Conservation (phyloP, 2,113 vertebrate species). For the Origma solitaria region DNA sequence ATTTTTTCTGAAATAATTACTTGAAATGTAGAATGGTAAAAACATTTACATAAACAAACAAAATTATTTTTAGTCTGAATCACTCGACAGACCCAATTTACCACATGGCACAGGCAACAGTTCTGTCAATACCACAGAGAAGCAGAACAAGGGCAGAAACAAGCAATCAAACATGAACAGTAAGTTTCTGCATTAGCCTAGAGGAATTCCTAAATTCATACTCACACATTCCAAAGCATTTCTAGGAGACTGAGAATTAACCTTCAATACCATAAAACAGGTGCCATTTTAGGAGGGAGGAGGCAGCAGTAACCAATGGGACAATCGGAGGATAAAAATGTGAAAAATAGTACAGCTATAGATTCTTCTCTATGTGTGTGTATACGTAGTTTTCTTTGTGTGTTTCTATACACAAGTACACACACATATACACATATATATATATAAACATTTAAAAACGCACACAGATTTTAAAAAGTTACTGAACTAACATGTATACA, state of each 20-base stretch:
- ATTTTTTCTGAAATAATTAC: background rate
- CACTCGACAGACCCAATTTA: background rate
- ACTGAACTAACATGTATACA: rapidly evolving
- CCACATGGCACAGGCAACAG: background rate
- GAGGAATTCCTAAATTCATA: background rate
- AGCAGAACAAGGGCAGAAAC: background rate
- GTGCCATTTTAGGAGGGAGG: background rate
- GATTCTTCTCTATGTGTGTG: rapidly evolving
- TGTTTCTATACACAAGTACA: background rate
- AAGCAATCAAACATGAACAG: background rate
- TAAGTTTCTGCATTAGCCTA: background rate
- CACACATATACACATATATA: rapidly evolving
- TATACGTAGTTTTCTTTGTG: rapidly evolving
- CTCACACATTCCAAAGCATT: background rate
- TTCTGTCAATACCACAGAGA: background rate
- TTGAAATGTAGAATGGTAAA: background rate
- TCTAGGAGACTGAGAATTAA: background rate
- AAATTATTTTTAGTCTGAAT: background rate
- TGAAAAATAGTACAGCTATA: rapidly evolving
- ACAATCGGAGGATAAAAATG: background rate
- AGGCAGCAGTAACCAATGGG: background rate
- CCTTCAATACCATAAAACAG: background rate
- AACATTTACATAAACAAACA: background rate
- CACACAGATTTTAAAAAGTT: rapidly evolving
- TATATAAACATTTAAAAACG: rapidly evolving